phyloP scores from a whole-genome alignment of 2,113 vertebrate genomes.

The Loxodonta africana region DNA sequence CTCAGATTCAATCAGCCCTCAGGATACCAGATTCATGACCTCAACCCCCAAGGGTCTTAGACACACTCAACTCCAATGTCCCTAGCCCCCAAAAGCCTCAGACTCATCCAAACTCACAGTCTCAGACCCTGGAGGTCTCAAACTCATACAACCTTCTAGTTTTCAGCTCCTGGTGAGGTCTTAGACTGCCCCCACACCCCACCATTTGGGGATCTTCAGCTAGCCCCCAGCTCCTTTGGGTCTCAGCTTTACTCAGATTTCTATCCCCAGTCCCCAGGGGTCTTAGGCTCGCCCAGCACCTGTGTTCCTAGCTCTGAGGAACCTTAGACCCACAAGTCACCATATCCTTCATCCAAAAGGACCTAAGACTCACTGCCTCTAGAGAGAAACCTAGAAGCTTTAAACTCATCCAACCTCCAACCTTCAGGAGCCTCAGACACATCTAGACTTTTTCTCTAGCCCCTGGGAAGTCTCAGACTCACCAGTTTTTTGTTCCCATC shows the following conservation, averaged over 20 bases:
- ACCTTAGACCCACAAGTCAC: constrained; percentile 1
- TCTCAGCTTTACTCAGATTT: constrained; percentile 28
- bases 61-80: not conserved
- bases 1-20: not conserved
- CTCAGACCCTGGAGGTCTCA: not conserved
- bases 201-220: not conserved
- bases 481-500: not conserved
- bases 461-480: not conserved
- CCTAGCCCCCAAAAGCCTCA: not conserved
- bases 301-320: not conserved
- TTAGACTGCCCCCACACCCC: not conserved
- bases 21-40: constrained; percentile 16
- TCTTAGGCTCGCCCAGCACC: not conserved
- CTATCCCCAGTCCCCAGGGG: not conserved
- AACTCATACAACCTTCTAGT: constrained; percentile 23
- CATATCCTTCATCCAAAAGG: not conserved
- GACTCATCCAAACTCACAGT: constrained; percentile 5
- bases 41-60: not conserved
- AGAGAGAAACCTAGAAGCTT: not conserved
- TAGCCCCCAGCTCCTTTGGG: not conserved
- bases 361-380: constrained; percentile 1
- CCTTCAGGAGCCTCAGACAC: not conserved
- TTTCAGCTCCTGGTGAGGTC: constrained; percentile 20
- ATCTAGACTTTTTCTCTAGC: not conserved
- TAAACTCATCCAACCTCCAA: not conserved